Percentiles rank a stretch among this genome's conserved stretches.
Conservation (phyloP, 2,113 vertebrate species). For the Macquaria ambigua region DNA sequence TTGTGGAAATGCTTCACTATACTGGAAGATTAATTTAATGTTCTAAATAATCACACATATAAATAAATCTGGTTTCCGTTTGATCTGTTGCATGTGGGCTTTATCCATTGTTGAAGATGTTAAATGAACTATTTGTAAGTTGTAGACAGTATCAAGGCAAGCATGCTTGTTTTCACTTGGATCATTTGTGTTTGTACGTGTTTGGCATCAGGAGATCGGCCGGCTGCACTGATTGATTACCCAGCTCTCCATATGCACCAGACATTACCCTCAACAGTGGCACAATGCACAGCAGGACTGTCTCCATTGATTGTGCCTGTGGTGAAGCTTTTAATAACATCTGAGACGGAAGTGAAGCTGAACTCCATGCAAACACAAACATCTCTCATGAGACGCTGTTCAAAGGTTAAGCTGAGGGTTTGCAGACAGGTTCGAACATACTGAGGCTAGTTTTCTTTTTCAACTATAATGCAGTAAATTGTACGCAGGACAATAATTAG, state of each 20-base stretch:
- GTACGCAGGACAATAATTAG: neutral
- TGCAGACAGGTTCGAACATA: neutral
- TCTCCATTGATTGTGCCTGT: conserved; percentile 53
- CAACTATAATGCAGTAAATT: neutral
- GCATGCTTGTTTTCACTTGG: neutral
- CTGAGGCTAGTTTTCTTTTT: neutral
- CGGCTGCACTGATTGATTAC: conserved; percentile 33
- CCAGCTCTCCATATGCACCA: conserved; percentile 18
- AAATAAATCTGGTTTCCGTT: neutral
- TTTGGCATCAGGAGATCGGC: conserved; percentile 26
- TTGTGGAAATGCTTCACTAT: neutral
- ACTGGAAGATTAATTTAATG: neutral
- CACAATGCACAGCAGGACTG: conserved; percentile 48
- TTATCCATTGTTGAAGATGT: neutral
- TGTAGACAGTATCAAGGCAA: neutral
- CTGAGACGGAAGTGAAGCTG: neutral
- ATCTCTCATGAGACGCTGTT: conserved; percentile 6
- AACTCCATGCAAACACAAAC: conserved; percentile 20
- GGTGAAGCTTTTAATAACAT: conserved; percentile 52
- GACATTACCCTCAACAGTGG: conserved; percentile 25
- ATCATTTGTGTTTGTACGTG: conserved; percentile 12
- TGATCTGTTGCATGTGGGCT: neutral
- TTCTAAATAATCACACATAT: neutral
- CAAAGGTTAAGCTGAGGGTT: conserved; percentile 21
- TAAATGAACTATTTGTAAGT: neutral